Conservation (phyloP, 2,888 invertebrate species). For the Sipunculus nudus region DNA sequence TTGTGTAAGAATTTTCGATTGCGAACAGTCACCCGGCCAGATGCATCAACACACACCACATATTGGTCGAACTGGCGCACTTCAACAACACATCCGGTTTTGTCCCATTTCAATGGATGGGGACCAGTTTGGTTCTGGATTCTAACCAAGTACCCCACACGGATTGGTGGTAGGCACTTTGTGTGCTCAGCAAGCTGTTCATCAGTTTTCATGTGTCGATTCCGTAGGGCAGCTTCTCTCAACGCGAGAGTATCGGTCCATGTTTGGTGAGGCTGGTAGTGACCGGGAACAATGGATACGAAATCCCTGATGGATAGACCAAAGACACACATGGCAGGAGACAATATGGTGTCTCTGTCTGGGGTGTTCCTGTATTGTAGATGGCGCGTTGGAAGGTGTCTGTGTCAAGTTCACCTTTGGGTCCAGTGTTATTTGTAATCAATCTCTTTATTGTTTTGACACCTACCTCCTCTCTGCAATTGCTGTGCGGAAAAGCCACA, state of each 20-base stretch:
- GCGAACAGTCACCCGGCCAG: slow-evolving; percentile 31
- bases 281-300: slow-evolving; percentile 31
- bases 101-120: slow-evolving; percentile 45
- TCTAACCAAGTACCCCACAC: slow-evolving; percentile 35
- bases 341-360: slow-evolving; percentile 41
- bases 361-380: slow-evolving; percentile 44
- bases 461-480: slow-evolving; percentile 45
- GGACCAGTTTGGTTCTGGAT: slow-evolving; percentile 44
- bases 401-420: slow-evolving; percentile 41
- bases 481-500: slow-evolving; percentile 46
- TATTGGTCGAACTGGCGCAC: slow-evolving; percentile 40
- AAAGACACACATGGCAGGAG: slow-evolving; percentile 43
- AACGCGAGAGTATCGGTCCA: slow-evolving; percentile 35
- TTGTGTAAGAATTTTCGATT: slow-evolving; percentile 33
- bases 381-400: slow-evolving; percentile 40
- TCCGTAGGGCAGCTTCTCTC: slow-evolving; percentile 41
- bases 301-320: slow-evolving; percentile 39
- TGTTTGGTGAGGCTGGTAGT: slow-evolving; percentile 8
- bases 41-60: slow-evolving; percentile 31
- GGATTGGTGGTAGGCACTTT: slow-evolving; percentile 24
- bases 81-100: slow-evolving; percentile 42
- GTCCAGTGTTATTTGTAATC: slow-evolving; percentile 43
- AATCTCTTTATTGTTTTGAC: slow-evolving; percentile 48
- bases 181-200: slow-evolving; percentile 41
- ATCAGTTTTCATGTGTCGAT: slow-evolving; percentile 38